Base-by-base conservation (phyloP, 2,888 invertebrate genomes). In the Drosophila infuscata region DNA sequence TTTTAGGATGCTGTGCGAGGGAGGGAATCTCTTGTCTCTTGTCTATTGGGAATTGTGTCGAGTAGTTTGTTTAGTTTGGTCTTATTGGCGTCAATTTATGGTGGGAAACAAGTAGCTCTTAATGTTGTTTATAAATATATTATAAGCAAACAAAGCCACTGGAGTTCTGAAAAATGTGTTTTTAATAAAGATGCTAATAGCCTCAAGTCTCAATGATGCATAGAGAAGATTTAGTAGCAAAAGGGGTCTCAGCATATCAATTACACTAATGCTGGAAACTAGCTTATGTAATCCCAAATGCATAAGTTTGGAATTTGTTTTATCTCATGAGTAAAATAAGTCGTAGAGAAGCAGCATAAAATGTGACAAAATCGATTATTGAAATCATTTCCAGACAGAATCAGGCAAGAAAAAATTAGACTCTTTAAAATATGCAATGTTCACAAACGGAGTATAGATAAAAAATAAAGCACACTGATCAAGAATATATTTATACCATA, bases 181-280 rank as follows among this genome's bases (percentile, higher is more conserved):
- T 81, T 65, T 83, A 83, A 83, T 83, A 83, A 83, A 82, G 67
- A 76, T 79, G 88, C 83, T 83, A 88, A 83, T 88, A 80, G 88
- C 41, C 77, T 11, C 58, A 33, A 66, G 72, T 62, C 41, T 58
- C 78, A 71, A 29, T 80, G 76, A 81, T 65, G 78, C 77, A 59
- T 66, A 29, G 48, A 30, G 41, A 35, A 46, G 69, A 79, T 63
- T 76, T 67, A 51, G 35, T 41, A 75, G n/a, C 29, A 12, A 38
- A 79, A 70, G 88, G 86, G 86, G 86, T 88, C 74, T 79, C 64
- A 64, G 71, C 58, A 76, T 83, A 83, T 88, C 83, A 76, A 35
- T 83, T 82, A 79, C 88, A 59, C n/a, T 49, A 61, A 60, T 49
- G 20, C 3, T 53, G 12, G 8, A 36, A 12, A 43, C 32, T 20